Percentiles rank a stretch among this genome's conserved stretches.
Conservation (phyloP, 1,140 invertebrate genomes). For the Lamellibrachia luymesi region DNA sequence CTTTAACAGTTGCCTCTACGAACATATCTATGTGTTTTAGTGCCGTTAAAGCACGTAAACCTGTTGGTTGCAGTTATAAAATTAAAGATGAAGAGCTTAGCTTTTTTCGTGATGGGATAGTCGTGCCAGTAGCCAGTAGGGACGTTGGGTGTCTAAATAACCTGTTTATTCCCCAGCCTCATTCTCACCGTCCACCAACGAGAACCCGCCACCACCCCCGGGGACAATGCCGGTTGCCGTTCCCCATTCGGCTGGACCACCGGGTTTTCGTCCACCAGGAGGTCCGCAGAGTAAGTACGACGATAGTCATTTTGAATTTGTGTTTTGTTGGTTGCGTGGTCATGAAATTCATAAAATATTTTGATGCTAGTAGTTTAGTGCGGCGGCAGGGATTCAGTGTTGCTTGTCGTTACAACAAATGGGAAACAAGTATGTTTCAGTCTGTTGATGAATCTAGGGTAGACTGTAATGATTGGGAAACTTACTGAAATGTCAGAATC, state of each 20-base stretch:
- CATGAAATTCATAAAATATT: no score
- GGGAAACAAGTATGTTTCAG: no score
- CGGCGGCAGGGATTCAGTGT: no score
- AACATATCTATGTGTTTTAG: background rate
- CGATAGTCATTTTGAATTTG: no score
- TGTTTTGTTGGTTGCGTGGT: no score
- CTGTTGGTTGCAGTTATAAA: background rate
- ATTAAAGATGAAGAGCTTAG: no score
- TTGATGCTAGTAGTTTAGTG: no score
- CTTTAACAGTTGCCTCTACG: background rate
- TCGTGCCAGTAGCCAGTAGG: background rate
- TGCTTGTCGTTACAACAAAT: no score
- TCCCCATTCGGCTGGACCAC: background rate
- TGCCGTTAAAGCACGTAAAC: background rate
- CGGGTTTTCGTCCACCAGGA: background rate
- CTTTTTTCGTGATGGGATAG: background rate
- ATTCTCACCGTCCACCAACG: slow-evolving; percentile 7
- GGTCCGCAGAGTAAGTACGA: background rate
- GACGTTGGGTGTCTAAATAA: background rate
- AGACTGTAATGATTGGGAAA: no score
- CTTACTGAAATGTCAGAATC: no score
- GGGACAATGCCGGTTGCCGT: background rate
- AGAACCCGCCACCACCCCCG: slow-evolving; percentile 1
- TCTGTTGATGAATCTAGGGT: no score
- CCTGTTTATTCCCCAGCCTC: background rate